These are phyloP conservation scores for Lycocerus yunnanus DNA, from an alignment of 2,888 invertebrate species.

Conservation along the genomic window DNA sequence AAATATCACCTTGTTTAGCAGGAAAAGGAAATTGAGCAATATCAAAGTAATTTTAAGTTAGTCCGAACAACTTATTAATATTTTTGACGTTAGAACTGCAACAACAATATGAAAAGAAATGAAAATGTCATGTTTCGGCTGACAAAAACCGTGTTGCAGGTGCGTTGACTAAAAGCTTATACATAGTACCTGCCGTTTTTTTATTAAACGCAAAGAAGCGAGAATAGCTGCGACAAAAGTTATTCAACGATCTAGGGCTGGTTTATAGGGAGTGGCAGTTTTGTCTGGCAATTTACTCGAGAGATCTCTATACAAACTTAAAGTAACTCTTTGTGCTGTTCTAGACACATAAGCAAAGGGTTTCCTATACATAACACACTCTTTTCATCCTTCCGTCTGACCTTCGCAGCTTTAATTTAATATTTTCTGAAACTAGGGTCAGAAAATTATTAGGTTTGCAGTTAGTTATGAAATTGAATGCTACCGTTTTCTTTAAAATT, in stretches of 20 bases:
- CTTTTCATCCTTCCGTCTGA: background rate
- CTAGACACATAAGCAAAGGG: background rate
- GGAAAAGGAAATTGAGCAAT: background rate
- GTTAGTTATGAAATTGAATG: background rate
- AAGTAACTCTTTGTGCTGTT: background rate
- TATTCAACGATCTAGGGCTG: conserved; percentile 17
- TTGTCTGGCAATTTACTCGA: conserved; percentile 21
- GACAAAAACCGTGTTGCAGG: background rate
- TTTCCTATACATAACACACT: background rate
- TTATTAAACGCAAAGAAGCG: conserved; percentile 14
- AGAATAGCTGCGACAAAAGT: conserved; percentile 26
- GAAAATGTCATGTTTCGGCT: background rate
- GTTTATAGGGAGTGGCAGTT: conserved; percentile 23
- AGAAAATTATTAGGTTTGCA: background rate
- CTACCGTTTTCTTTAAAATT: background rate
- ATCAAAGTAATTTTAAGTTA: background rate
- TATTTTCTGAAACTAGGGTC: background rate
- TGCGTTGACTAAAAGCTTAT: background rate
- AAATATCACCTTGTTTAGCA: background rate
- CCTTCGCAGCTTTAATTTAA: background rate
- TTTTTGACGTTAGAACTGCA: background rate
- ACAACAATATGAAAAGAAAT: background rate
- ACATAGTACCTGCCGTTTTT: background rate
- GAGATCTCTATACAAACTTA: background rate
- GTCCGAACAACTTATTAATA: background rate